Percentiles rank a stretch among this genome's conserved stretches.
Evolutionary conservation across 2,888 invertebrate genomes (phyloP).

Genomic region (Dioctria rufipes): DNA sequence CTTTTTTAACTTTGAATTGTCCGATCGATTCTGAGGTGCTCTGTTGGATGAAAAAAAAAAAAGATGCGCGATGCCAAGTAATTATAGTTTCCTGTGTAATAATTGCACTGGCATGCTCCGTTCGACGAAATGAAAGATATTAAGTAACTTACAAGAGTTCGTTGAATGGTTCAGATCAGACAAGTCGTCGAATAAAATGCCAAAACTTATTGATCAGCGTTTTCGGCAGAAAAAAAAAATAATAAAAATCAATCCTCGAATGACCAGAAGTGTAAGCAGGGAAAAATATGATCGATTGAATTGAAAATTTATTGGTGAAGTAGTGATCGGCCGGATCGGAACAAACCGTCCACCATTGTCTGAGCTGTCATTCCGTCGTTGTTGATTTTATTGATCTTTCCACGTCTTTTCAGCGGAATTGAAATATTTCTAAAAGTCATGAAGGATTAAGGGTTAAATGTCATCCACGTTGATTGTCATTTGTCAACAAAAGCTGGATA

Average conservation of each 20-base stretch:
- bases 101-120: constrained; percentile 12
- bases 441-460: constrained; percentile 59
- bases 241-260: background rate
- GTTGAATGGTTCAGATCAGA: background rate
- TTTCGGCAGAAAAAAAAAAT: background rate
- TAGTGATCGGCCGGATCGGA: constrained; percentile 31
- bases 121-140: background rate
- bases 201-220: background rate
- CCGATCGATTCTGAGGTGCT: background rate
- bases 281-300: constrained; percentile 57
- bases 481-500: constrained; percentile 55
- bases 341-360: constrained; percentile 56
- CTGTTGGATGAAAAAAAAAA: background rate
- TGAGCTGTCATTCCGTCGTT: constrained; percentile 53
- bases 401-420: constrained; percentile 25
- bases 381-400: constrained; percentile 53
- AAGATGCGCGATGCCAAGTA: background rate
- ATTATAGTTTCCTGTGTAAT: constrained; percentile 12
- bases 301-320: constrained; percentile 57
- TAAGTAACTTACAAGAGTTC: constrained; percentile 18
- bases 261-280: constrained; percentile 22
- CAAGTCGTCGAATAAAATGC: background rate
- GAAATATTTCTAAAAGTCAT: constrained; percentile 52
- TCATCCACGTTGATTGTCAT: constrained; percentile 58
- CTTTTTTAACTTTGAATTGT: constrained; percentile 3